phyloP scores from a whole-genome alignment of 92 coral and sea anemone genomes.

The Epizoanthus rinbou region DNA sequence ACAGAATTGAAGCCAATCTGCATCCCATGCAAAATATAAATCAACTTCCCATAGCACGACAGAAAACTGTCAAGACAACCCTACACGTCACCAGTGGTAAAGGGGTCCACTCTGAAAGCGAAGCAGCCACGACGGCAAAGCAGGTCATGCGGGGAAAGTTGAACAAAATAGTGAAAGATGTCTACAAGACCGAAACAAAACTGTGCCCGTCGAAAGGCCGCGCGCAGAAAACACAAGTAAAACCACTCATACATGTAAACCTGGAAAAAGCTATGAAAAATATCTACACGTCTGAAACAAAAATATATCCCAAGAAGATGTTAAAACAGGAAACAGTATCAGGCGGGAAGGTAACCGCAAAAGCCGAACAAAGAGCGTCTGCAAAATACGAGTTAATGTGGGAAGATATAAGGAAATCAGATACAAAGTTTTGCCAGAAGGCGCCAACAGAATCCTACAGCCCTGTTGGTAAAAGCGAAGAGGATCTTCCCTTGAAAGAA shows the following conservation, averaged over 20 bases:
- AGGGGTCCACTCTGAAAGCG: not conserved
- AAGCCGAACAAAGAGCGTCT: slow-evolving; percentile 15
- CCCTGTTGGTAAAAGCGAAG: not conserved
- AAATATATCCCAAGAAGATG: not conserved
- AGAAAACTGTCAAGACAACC: not conserved
- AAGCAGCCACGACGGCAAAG: too few species aligned
- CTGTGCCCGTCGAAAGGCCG: slow-evolving; percentile 7
- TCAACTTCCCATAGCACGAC: not conserved
- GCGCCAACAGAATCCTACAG: not conserved
- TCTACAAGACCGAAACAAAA: slow-evolving; percentile 13
- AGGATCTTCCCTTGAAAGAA: not conserved
- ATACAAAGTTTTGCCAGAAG: slow-evolving; percentile 7
- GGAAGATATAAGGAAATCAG: slow-evolving; percentile 15
- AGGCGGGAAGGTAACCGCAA: not conserved
- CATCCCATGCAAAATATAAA: not conserved
- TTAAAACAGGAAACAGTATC: not conserved
- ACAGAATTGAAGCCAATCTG: not conserved
- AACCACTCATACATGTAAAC: not conserved
- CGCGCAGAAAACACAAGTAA: slow-evolving; percentile 16
- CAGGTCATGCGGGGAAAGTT: not conserved
- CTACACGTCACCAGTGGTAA: not conserved
- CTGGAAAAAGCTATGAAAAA: slow-evolving; percentile 29
- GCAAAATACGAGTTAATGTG: slow-evolving; percentile 31
- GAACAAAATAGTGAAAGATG: not conserved
- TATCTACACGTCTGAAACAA: slow-evolving; percentile 10